phyloP scores from a whole-genome alignment of 2,888 invertebrate species.

The Autographa pulchrina region DNA sequence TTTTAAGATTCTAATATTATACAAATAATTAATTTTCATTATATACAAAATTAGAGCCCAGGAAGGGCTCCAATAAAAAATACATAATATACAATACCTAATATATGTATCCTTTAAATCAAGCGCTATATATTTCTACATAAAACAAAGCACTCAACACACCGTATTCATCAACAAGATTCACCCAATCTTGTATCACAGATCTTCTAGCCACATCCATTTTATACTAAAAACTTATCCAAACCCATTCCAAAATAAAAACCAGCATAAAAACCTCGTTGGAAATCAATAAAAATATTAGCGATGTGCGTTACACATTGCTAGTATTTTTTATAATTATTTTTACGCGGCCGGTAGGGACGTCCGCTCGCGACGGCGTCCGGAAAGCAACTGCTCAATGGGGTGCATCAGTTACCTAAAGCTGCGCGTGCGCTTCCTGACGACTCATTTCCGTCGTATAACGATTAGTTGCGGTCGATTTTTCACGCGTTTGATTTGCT shows the following conservation, averaged over 20 bases:
- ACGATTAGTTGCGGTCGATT: slow-evolving; percentile 75
- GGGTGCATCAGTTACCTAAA: slow-evolving; percentile 76
- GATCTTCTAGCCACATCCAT: slow-evolving; percentile 70
- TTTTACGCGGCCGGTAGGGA: slow-evolving; percentile 44
- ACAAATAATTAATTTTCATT: too few relatives aligned
- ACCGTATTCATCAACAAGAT: slow-evolving; percentile 65
- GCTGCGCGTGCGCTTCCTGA: slow-evolving; percentile 73
- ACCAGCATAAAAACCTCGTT: not conserved
- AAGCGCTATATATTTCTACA: slow-evolving; percentile 20
- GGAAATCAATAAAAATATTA: slow-evolving; percentile 30
- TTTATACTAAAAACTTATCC: slow-evolving; percentile 19
- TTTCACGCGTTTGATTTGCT: slow-evolving; percentile 57
- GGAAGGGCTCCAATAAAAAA: not conserved
- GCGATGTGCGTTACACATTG: slow-evolving; percentile 41
- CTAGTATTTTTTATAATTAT: slow-evolving; percentile 46
- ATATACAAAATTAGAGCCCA: too few relatives aligned
- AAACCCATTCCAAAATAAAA: not conserved
- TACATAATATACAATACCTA: slow-evolving; percentile 36
- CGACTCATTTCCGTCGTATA: slow-evolving; percentile 68
- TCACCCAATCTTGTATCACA: slow-evolving; percentile 66
- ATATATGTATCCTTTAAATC: slow-evolving; percentile 19
- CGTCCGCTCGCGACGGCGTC: slow-evolving; percentile 64
- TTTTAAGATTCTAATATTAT: too few relatives aligned
- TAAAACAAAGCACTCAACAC: slow-evolving; percentile 52
- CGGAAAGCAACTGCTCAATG: slow-evolving; percentile 72